phyloP scores from a whole-genome alignment of 2,888 invertebrate species.

The Habrosyne pyritoides region DNA sequence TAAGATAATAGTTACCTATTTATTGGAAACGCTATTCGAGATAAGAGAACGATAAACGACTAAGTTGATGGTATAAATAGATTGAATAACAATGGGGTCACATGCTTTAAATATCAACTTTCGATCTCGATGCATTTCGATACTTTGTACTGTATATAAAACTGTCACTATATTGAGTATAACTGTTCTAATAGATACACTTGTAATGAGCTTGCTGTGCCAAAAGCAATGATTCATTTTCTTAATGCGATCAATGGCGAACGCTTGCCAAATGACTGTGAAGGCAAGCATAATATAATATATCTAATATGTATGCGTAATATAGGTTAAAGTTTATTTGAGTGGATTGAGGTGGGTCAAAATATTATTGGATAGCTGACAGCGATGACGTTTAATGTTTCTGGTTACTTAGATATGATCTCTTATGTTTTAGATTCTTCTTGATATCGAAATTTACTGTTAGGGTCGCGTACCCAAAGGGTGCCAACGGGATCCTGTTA shows the following conservation, averaged over 20 bases:
- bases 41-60: conserved; percentile 12
- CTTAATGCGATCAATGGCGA: conserved; percentile 34
- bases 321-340: background rate
- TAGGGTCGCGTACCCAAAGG: too few relatives aligned
- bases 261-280: conserved; percentile 13
- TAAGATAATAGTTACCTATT: too few relatives aligned
- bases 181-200: conserved; percentile 17
- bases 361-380: background rate
- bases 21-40: conserved; percentile 16
- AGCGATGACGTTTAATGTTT: too few relatives aligned
- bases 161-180: conserved; percentile 27
- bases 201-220: conserved; percentile 35
- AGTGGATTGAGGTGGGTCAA: background rate
- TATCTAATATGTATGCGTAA: background rate
- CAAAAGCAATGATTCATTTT: conserved; percentile 45
- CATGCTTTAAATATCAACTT: conserved; percentile 26
- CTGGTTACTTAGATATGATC: too few relatives aligned
- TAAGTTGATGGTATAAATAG: conserved; percentile 6
- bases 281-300: conserved; percentile 5
- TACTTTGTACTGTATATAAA: conserved; percentile 27
- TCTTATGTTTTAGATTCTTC: too few relatives aligned
- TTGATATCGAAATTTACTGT: background rate
- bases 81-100: conserved; percentile 21
- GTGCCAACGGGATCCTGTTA: too few relatives aligned
- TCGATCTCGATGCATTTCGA: conserved; percentile 25